Conservation (phyloP, 2,113 vertebrate species). For the Nothobranchius kuhntae region DNA sequence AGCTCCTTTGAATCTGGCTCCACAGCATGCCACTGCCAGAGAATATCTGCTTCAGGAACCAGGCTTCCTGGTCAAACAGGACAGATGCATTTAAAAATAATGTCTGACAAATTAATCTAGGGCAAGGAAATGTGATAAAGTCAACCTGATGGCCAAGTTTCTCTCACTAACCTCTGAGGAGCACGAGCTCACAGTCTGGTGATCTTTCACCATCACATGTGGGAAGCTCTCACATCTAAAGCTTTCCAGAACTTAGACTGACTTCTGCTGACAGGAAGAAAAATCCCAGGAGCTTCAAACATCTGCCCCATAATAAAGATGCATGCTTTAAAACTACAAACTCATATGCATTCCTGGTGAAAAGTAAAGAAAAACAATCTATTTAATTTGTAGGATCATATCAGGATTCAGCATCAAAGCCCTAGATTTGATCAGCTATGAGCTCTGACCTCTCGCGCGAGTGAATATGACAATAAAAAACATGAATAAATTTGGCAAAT, state of each 20-base stretch:
- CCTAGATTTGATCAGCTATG: neutral
- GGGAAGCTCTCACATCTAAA: neutral
- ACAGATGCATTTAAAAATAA: conserved; percentile 12
- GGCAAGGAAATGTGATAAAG: conserved; percentile 32
- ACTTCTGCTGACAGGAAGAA: neutral
- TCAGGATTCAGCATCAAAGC: neutral
- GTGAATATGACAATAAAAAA: neutral
- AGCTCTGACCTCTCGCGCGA: neutral
- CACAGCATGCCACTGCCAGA: conserved; percentile 50
- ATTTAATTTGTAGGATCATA: neutral
- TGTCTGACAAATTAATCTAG: conserved; percentile 10
- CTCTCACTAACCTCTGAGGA: conserved; percentile 9
- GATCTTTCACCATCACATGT: neutral
- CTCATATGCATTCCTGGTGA: conserved; percentile 9
- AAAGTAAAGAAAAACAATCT: neutral
- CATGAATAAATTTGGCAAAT: neutral
- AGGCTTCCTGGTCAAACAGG: conserved; percentile 28
- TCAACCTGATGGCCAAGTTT: conserved; percentile 19
- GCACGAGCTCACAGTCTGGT: conserved; percentile 1
- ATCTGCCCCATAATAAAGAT: conserved; percentile 61
- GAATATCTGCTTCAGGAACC: conserved; percentile 25
- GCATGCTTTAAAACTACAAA: conserved; percentile 42
- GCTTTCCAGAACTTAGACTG: neutral
- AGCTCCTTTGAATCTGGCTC: conserved; percentile 57
- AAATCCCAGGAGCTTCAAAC: conserved; percentile 47